phyloP scores from a whole-genome alignment of 2,113 vertebrate species.

The Zapus hudsonius region DNA sequence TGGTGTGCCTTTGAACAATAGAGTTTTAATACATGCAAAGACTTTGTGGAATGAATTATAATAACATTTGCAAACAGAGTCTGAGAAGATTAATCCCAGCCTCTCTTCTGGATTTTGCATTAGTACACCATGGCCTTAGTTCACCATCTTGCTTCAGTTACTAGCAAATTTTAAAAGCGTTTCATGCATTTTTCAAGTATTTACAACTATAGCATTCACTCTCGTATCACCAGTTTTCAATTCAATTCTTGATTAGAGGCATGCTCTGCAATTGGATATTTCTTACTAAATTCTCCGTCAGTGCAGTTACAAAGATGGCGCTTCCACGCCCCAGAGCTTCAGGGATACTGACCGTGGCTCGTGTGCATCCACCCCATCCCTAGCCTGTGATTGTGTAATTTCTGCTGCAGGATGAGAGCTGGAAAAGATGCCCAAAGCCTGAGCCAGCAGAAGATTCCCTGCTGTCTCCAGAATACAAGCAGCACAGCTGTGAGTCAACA shows the following conservation, averaged over 20 bases:
- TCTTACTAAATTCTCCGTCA: too few species aligned
- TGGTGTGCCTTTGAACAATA: not conserved
- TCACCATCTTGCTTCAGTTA: not conserved
- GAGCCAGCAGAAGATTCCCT: not conserved
- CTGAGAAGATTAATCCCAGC: not conserved
- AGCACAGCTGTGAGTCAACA: not conserved
- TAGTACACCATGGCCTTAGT: not conserved
- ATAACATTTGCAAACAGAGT: not conserved
- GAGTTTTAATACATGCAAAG: not conserved
- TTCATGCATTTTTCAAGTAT: not conserved
- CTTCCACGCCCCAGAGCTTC: fast-evolving
- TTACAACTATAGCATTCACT: not conserved
- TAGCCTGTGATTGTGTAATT: not conserved
- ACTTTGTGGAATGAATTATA: not conserved
- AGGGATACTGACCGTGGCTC: too few species aligned
- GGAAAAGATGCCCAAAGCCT: not conserved
- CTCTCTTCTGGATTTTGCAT: not conserved
- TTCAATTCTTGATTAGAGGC: not conserved
- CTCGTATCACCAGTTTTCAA: not conserved
- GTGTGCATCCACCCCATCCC: not conserved
- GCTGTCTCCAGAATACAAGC: not conserved
- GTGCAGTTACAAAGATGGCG: too few species aligned
- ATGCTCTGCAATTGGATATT: not conserved
- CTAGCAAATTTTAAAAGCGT: not conserved
- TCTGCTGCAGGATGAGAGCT: too few species aligned